A percentile compares a stretch with the other conserved stretches of the same genome.
phyloP scores from a whole-genome alignment of 2,113 vertebrate genomes.

The Periophthalmus modestus region DNA sequence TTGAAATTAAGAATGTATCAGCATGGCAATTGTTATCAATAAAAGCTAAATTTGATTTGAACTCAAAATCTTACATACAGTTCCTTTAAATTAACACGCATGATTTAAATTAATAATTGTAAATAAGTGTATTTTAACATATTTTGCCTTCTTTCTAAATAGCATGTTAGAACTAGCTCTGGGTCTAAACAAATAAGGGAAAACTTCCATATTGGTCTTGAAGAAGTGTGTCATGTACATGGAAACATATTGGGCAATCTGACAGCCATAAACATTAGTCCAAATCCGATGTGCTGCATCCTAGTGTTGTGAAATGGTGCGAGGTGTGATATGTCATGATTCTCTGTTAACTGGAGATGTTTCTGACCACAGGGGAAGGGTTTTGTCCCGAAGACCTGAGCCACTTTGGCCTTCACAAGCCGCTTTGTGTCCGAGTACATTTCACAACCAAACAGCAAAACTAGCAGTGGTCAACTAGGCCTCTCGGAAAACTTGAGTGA shows the following conservation, averaged over 20 bases:
- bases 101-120: too few species aligned
- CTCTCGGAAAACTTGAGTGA: not conserved
- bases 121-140: too few species aligned
- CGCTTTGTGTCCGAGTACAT: slow-evolving; percentile 62
- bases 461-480: slow-evolving; percentile 27
- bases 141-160: too few species aligned
- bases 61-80: too few species aligned
- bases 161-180: too few species aligned
- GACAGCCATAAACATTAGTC: slow-evolving; percentile 41
- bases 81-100: too few species aligned
- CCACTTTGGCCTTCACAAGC: slow-evolving; percentile 47
- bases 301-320: slow-evolving; percentile 76
- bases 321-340: slow-evolving; percentile 70
- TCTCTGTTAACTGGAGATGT: slow-evolving; percentile 34
- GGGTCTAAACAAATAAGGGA: not conserved
- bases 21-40: too few species aligned
- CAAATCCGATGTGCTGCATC: slow-evolving; percentile 59
- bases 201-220: not conserved
- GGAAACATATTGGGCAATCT: slow-evolving; percentile 23
- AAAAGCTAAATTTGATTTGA: too few species aligned
- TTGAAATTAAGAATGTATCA: too few species aligned
- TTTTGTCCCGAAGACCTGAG: slow-evolving; percentile 18
- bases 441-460: slow-evolving; percentile 69
- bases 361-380: slow-evolving; percentile 25
- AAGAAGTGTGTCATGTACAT: not conserved